These are phyloP conservation scores for Xenus cinereus DNA, from an alignment of 2,113 vertebrate species.

Conservation along the genomic window DNA sequence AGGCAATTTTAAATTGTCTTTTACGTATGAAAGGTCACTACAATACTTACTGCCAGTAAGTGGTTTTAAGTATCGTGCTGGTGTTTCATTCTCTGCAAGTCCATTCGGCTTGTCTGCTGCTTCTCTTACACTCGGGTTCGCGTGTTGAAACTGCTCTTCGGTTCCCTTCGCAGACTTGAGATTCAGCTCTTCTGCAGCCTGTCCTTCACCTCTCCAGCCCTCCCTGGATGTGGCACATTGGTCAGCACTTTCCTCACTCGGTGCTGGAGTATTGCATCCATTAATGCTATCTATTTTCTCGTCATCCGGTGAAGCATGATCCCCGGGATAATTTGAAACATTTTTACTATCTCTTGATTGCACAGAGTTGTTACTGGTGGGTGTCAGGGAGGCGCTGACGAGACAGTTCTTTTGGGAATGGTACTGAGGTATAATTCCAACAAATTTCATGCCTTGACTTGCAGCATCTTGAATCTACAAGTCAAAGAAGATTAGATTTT, in stretches of 20 bases:
- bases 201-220: slow-evolving; percentile 13
- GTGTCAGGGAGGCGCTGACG: slow-evolving; percentile 61
- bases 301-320: not conserved
- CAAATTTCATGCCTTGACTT: slow-evolving; percentile 89
- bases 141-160: not conserved
- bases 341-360: slow-evolving; percentile 46
- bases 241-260: not conserved
- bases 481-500: slow-evolving; percentile 60
- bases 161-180: not conserved
- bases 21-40: not conserved
- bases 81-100: not conserved
- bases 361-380: slow-evolving; percentile 73
- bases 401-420: slow-evolving; percentile 56
- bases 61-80: not conserved
- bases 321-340: not conserved
- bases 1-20: not conserved
- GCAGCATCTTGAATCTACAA: slow-evolving; percentile 93
- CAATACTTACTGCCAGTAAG: slow-evolving; percentile 67
- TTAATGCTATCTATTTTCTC: slow-evolving; percentile 43
- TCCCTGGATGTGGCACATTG: not conserved
- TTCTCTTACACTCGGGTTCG: not conserved
- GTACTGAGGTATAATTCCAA: slow-evolving; percentile 90
- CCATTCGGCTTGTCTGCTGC: not conserved
- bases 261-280: not conserved
- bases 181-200: not conserved